These are phyloP conservation scores for Aporrectodea caliginosa DNA, from an alignment of 1,140 invertebrate species.

Conservation along the genomic window DNA sequence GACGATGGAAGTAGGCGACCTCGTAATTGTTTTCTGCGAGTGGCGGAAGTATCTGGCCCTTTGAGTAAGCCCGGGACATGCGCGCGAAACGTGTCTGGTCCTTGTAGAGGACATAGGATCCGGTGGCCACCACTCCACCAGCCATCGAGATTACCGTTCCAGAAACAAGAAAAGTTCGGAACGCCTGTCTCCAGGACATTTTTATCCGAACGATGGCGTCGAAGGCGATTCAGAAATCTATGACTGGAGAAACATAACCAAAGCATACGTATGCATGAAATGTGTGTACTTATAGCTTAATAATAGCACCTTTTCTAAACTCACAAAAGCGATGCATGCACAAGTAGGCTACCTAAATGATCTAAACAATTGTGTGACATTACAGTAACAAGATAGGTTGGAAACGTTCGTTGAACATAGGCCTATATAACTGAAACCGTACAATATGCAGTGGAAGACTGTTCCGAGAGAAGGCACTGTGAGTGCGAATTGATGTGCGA, in stretches of 20 bases:
- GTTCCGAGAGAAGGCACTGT: too few relatives aligned
- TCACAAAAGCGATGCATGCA: too few relatives aligned
- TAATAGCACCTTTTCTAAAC: too few relatives aligned
- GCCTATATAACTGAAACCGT: too few relatives aligned
- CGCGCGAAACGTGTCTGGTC: neutral
- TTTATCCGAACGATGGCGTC: neutral
- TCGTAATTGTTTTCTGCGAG: conserved; percentile 20
- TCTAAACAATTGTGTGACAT: too few relatives aligned
- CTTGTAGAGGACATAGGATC: neutral
- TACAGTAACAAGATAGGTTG: too few relatives aligned
- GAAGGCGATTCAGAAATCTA: neutral
- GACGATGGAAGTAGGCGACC: conserved; percentile 10
- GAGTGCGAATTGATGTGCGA: too few relatives aligned
- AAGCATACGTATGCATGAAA: neutral
- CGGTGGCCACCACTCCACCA: neutral
- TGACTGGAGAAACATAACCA: neutral
- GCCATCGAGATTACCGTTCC: neutral
- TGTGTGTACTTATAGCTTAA: neutral
- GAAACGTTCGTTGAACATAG: too few relatives aligned
- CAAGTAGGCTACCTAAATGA: too few relatives aligned
- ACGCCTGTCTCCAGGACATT: neutral
- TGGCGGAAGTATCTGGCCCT: conserved; percentile 24
- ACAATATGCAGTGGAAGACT: too few relatives aligned
- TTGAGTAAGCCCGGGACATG: conserved; percentile 18
- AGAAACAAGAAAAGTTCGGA: neutral